phyloP scores from a whole-genome alignment of 2,113 vertebrate genomes.

The Clupea harengus region DNA sequence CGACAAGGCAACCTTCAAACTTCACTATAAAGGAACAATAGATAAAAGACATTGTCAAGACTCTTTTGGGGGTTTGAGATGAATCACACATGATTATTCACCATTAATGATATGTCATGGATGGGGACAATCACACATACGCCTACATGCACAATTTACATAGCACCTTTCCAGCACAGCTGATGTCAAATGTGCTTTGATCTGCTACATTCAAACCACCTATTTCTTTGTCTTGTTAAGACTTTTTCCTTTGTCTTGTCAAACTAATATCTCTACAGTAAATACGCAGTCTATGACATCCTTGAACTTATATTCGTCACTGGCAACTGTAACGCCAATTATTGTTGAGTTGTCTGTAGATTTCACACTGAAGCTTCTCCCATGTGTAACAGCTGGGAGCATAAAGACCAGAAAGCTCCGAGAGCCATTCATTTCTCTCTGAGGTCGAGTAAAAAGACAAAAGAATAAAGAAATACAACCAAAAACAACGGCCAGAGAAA shows the following conservation, averaged over 20 bases:
- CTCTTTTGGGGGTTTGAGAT: neutral
- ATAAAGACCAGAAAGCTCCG: neutral
- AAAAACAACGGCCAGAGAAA: neutral
- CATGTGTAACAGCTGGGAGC: neutral
- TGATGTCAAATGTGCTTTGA: neutral
- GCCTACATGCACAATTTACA: neutral
- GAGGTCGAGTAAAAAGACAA: constrained; percentile 34
- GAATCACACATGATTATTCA: neutral
- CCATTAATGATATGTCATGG: neutral
- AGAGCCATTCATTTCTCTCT: neutral
- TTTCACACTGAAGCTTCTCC: neutral
- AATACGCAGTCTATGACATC: neutral
- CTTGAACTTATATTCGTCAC: neutral
- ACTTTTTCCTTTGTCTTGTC: neutral
- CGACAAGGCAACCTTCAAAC: constrained; percentile 84
- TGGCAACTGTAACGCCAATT: neutral
- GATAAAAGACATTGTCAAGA: constrained; percentile 52
- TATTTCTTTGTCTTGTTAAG: neutral
- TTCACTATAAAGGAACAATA: constrained; percentile 74
- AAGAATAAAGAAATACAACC: neutral
- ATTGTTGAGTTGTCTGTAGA: neutral
- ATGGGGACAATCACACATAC: neutral
- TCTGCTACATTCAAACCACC: neutral
- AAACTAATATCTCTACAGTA: neutral
- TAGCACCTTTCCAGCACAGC: neutral